Evolutionary conservation across 2,113 vertebrate genomes (phyloP).

Genomic region (Zosterops lateralis): DNA sequence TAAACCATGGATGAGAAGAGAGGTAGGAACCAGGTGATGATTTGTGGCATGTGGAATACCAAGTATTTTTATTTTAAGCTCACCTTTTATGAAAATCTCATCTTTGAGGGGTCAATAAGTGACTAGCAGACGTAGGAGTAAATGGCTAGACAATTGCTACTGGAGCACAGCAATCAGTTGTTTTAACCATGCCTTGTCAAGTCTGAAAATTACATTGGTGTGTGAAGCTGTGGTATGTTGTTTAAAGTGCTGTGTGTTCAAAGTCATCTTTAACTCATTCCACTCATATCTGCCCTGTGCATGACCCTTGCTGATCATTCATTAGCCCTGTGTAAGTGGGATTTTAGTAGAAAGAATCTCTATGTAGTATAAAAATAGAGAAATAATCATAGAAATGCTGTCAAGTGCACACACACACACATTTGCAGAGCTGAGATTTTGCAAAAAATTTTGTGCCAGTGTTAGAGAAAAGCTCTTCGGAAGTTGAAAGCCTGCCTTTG

Average conservation of each 20-base stretch:
- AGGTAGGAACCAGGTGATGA: neutral
- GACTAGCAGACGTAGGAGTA: neutral
- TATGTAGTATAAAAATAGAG: neutral
- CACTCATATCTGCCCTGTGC: neutral
- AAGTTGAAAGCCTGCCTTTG: neutral
- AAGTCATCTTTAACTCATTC: conserved; percentile 18
- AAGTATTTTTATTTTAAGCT: neutral
- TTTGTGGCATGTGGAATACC: neutral
- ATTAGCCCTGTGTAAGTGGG: neutral
- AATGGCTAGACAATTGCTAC: neutral
- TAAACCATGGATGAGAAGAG: neutral
- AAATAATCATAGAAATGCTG: neutral
- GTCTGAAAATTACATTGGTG: neutral
- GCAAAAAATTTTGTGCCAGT: neutral
- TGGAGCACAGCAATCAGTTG: neutral
- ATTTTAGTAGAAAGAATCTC: neutral
- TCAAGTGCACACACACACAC: neutral
- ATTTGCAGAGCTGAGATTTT: neutral
- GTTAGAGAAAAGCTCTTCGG: neutral
- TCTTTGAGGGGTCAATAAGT: neutral
- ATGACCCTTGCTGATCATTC: neutral
- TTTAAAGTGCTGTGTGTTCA: neutral
- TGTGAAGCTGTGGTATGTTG: neutral
- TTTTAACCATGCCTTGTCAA: neutral
- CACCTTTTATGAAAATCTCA: neutral